phyloP scores from a whole-genome alignment of 2,797 vertebrate species.

The Parauchenoglanis punctatus region DNA sequence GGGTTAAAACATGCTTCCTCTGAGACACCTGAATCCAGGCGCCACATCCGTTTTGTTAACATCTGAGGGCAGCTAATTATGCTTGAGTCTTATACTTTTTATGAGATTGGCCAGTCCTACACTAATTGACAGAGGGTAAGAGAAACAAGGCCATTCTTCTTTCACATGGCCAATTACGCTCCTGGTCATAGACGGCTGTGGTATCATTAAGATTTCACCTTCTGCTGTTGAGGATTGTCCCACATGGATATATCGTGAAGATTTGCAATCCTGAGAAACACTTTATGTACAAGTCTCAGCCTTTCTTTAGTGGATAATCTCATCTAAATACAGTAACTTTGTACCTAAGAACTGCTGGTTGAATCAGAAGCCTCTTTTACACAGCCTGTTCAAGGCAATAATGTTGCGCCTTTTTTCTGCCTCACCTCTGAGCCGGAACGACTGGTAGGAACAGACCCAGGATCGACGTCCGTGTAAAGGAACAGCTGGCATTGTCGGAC shows the following conservation, averaged over 20 bases:
- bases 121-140: slow-evolving; percentile 21
- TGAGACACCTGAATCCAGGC: not conserved
- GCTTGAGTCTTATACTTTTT: not conserved
- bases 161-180: slow-evolving; percentile 21
- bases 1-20: not conserved
- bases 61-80: not conserved
- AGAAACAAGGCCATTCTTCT: not conserved
- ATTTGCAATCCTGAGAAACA: not conserved
- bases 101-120: not conserved
- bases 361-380: not conserved
- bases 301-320: not conserved
- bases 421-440: too few species aligned
- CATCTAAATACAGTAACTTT: not conserved
- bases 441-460: too few species aligned
- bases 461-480: too few species aligned
- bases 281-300: not conserved
- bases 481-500: too few species aligned
- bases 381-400: too few species aligned
- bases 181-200: not conserved
- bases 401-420: too few species aligned
- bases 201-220: not conserved
- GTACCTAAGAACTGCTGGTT: not conserved
- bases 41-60: not conserved
- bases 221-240: not conserved
- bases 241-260: not conserved